Evolutionary conservation across 35 echinoderm and acorn worm species (phyloP), one percentile per base, ranked within the genome.

Genomic region (Heliocidaris tuberculata): DNA sequence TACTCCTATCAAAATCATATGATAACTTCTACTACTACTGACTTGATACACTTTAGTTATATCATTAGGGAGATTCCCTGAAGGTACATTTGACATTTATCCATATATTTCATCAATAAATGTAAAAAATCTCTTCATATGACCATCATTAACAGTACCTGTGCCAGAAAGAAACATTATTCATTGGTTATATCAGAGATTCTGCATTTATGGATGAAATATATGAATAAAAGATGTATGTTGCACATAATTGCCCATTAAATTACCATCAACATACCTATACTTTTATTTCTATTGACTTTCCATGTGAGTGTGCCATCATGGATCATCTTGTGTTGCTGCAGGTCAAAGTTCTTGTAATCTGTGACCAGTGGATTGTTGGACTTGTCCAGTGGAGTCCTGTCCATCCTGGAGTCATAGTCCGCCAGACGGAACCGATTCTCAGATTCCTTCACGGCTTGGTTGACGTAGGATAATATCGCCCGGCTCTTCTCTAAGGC

Each of bases 221-320:
- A 42, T 42, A 42, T 42, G 35, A 42, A 42, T 42, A 42, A 42
- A 42, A 42, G 35, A 42, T 3, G 35, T 42, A 42, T 42, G 35
- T 42, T 42, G 35, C 35, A 42, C 35, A 3, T 0, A 89, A 89
- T 30, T 2, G 31, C 31, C 86, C 13, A 30, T 13, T 89, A 30
- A 89, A 35, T 35, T 89, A 30, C n/a, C 60, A 71, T 78, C 30
- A 6, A 86, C 61, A 21, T 88, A 90, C 86, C 86, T 88, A 90
- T 88, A 21, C 86, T 89, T 48, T 99, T 97, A 31, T 86, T 96
- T 50, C 95, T 94, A 94, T 95, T 97, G 16, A 95, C 92, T 92
- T 96, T 97, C 98, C 98, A 99, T 31, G 96, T 97, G 15, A 99
- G 54, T 31, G 93, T 71, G 47, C 98, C 96, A 87, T 99, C 95